Evolutionary conservation across 2,113 vertebrate genomes (phyloP), one percentile per base, ranked within the genome.

Genomic region (Cyanoramphus novaezelandiae): DNA sequence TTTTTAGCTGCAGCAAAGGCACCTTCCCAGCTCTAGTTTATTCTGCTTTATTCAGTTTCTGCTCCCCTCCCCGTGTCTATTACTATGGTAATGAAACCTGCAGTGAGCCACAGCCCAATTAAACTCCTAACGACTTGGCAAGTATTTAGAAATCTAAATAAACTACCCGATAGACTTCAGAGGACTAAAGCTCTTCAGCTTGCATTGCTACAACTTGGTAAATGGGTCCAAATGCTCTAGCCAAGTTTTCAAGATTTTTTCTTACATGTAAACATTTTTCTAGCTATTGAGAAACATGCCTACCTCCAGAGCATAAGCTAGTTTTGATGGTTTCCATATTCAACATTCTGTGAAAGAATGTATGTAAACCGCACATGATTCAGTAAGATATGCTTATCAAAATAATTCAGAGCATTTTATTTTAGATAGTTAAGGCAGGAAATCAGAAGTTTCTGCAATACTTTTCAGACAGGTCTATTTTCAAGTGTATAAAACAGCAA

Each of bases 221-320:
- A 86, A 90, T 31, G 92, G 78, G 83, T 81, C 63, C 39, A 90
- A 90, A 94, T 82, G 31, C 71, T 95, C 74, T 35, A 92, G 78
- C 49, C 87, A 97, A 79, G 50, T 69, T 84, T 91, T 60, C 60
- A 88, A 53, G 39, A 76, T 77, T 35, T 79, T 72, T 92, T 88
- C 59, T 90, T 80, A 55, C 71, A 93, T 27, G 16, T 21, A 92
- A 89, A 50, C 37, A 57, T 87, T 92, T 68, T 81, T 78, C 53
- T 49, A 88, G 91, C 94, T 93, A 39, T 35, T 80, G 64, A 92
- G 67, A 96, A 92, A 70, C 41, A 87, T 9, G 80, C 50, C 74
- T 96, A 90, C 67, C 87, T 93, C 74, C 52, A 93, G 90, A 57
- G 28, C 65, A 85, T 82, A 68, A 83, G 63, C n/a, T 52, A 88